Evolutionary conservation across 2,888 invertebrate species (phyloP), one percentile per base, ranked within the genome.

Genomic region (Lobophora halterata): DNA sequence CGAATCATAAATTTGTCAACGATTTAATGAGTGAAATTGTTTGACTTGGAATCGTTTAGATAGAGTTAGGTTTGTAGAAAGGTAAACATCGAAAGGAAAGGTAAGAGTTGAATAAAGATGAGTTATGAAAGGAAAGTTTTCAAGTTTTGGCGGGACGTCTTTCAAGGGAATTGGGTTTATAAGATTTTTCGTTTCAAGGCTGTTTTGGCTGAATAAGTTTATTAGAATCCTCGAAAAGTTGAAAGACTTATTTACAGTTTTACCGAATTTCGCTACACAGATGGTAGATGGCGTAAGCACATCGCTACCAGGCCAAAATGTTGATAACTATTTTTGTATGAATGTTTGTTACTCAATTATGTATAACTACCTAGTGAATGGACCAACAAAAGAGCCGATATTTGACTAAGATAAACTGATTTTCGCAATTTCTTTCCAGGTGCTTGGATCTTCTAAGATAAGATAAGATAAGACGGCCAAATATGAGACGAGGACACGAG

Each of bases 401-500:
- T 11, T 5, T 6, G 3, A 17, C 13, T n/a, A 5, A 19, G 20
- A 11, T 28, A 44, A 42, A 20, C 21, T 45, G 39, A 46, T 32
- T 40, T 27, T 29, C 8, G 16, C 20, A 21, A 33, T 41, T 37
- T 48, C 42, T 46, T 39, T 48, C 5, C 55, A 55, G 55, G 39
- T 46, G 32, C 29, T 11, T 5, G 10, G 17, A 25, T 28, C 8
- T 26, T 12, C 11, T n/a, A 18, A 41, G 47, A 50, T n/a, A 23
- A 49, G 52, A 55, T 55, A 45, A 52, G 52, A 50, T 54, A 49
- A 40, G 16, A 38, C 23, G 6, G 17, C 8, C 38, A 38, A 44
- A 47, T 25, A 34, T 26, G 41, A 14, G 31, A 27, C 50, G 43
- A 50, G 56, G 50, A 28, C 52, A 21, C 7, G 20, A 7, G 46